Base-by-base conservation (phyloP, 37 sponge, comb jelly and placozoan genomes). In the Spongilla lacustris region DNA sequence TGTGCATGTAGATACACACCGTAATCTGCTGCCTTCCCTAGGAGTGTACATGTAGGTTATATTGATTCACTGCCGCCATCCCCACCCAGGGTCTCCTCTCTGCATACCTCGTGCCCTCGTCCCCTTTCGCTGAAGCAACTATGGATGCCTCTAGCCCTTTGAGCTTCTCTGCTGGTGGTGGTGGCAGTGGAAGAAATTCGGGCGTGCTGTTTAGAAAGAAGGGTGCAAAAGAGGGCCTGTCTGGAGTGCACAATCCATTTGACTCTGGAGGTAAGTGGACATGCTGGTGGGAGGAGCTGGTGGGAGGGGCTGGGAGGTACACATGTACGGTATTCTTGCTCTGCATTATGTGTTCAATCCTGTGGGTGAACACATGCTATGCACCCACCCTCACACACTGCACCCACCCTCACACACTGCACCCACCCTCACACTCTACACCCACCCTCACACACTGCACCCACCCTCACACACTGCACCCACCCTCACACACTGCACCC, bases 221-320 rank as follows among this genome's bases (percentile, higher is more conserved):
- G 31, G 17, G 73, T 12, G 73, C 21, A 21, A 8, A 17, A 9
- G 49, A 25, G 30, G 4, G 67, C 29, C 22, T 10, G 30, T 29
- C 27, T 33, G 68, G n/a, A 4, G 6, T 28, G 29, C 80, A 86
- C 67, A 86, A 86, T 66, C 87, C 87, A 2, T 86, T 86, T 66
- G 81, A 86, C 28, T 85, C 85, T 27, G 78, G 77, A 29, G 85
- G 85, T 85, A 68, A 22, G 76, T 3, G 19, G 46, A 6, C 58
- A 58, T 1, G 14, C 19, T 19, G 58, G 19, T 10, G 58, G 21
- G 12, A 17, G 58, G 8, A 17, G 19, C 21, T 1, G 21, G 58
- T 58, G 58, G 58, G 21, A 10, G 21, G 58, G 1, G 19, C 1
- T 1, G 58, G 19, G 58, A 58, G 12, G 58, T 6, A 41, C 41